These are phyloP conservation scores for Holcopasites calliopsidis DNA, from an alignment of 1,140 invertebrate genomes.

Conservation along the genomic window DNA sequence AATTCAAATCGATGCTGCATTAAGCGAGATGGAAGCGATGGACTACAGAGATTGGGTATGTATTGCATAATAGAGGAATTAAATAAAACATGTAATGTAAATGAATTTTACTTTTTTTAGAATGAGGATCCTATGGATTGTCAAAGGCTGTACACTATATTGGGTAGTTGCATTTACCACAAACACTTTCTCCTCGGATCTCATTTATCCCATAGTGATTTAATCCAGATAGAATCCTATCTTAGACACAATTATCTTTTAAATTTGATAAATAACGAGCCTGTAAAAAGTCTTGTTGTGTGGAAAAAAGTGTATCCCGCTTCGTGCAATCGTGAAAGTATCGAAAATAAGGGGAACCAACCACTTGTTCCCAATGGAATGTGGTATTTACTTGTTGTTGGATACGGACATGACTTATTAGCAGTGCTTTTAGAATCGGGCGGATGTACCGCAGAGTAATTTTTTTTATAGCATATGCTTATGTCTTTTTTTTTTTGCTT, in stretches of 20 bases:
- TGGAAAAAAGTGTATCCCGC: conserved; percentile 87
- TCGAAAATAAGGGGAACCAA: conserved; percentile 36
- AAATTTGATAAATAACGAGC: conserved; percentile 83
- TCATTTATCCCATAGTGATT: conserved; percentile 85
- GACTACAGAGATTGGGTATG: conserved; percentile 89
- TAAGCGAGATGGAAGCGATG: conserved; percentile 90
- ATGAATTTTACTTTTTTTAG: conserved; percentile 70
- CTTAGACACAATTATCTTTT: conserved; percentile 85
- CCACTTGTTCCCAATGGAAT: conserved; percentile 79
- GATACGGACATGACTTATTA: conserved; percentile 86
- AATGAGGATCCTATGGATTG: conserved; percentile 89
- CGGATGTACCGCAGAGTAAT: conserved; percentile 79
- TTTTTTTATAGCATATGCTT: conserved; percentile 12
- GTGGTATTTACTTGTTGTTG: conserved; percentile 88
- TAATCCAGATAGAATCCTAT: conserved; percentile 86
- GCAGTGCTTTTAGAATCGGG: conserved; percentile 87
- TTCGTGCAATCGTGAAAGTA: conserved; percentile 74
- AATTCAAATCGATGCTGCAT: conserved; percentile 88
- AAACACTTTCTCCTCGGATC: conserved; percentile 86
- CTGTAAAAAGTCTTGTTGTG: conserved; percentile 85
- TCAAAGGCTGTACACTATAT: conserved; percentile 87
- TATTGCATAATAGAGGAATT: background rate
- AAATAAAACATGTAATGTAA: background rate
- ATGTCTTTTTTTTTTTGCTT: background rate
- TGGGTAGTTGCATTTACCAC: conserved; percentile 87